Evolutionary conservation across 2,113 vertebrate species (phyloP).

Genomic region (Archocentrus centrarchus): DNA sequence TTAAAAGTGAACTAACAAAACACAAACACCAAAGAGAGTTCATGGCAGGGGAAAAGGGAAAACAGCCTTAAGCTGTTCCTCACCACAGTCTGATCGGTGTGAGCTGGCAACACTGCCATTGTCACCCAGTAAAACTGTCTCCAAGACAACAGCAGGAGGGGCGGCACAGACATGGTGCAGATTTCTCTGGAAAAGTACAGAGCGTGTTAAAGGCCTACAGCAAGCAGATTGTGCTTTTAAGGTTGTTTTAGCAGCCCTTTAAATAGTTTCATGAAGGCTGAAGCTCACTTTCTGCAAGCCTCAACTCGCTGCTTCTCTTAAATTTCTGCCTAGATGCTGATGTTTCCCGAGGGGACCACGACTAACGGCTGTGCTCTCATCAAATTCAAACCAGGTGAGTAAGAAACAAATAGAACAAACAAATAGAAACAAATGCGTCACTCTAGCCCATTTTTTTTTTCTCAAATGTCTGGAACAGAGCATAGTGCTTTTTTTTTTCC

Average conservation of each 20-base stretch:
- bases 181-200: too few species aligned
- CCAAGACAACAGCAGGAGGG: too few species aligned
- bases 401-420: too few species aligned
- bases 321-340: constrained; percentile 81
- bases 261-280: too few species aligned
- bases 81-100: background rate
- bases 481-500: background rate
- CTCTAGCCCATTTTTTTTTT: background rate
- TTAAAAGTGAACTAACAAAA: too few species aligned
- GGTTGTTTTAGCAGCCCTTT: too few species aligned
- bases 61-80: background rate
- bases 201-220: too few species aligned
- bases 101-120: background rate
- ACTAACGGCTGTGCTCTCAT: constrained; percentile 87
- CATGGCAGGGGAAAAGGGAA: background rate
- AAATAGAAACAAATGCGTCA: background rate
- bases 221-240: too few species aligned
- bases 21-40: background rate
- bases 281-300: background rate
- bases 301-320: background rate
- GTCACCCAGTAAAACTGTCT: too few species aligned
- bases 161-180: too few species aligned
- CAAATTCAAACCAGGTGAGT: constrained; percentile 90
- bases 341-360: constrained; percentile 92
- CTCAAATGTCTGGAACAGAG: background rate